Conservation (phyloP, 37 sponge, comb jelly and placozoan genomes). For the Chondrilla cf. caribensis region DNA sequence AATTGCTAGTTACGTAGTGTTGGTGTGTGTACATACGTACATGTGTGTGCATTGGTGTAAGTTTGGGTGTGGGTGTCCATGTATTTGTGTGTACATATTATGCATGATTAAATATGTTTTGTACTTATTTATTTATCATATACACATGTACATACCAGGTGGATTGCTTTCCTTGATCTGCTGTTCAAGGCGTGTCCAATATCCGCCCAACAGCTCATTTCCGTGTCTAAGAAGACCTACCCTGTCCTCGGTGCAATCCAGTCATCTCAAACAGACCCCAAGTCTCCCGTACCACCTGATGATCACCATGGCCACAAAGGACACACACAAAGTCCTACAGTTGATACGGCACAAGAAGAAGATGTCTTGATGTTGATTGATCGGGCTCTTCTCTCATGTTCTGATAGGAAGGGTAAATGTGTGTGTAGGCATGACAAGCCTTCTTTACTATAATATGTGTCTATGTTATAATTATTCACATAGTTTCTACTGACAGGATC, state of each 20-base stretch:
- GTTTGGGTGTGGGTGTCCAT: too few species aligned
- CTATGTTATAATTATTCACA: too few species aligned
- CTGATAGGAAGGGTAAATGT: not conserved
- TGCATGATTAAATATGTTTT: too few species aligned
- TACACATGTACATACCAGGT: not conserved
- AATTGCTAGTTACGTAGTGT: too few species aligned
- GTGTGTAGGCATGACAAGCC: not conserved
- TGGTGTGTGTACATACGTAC: too few species aligned
- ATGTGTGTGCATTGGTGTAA: too few species aligned
- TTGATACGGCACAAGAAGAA: not conserved
- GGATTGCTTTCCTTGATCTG: conserved; percentile 21
- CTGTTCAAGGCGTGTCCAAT: conserved; percentile 13
- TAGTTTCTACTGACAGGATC: too few species aligned
- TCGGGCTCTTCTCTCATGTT: not conserved
- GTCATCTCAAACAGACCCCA: not conserved
- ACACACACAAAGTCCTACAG: not conserved
- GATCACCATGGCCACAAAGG: too few species aligned
- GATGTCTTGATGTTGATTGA: not conserved
- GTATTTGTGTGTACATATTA: too few species aligned
- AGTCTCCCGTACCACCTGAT: too few species aligned
- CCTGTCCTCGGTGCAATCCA: not conserved
- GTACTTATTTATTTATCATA: too few species aligned
- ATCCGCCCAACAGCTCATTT: not conserved
- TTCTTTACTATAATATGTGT: too few species aligned
- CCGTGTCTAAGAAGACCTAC: not conserved